Evolutionary conservation across 2,888 invertebrate genomes (phyloP).

Genomic region (Axea sp.): DNA sequence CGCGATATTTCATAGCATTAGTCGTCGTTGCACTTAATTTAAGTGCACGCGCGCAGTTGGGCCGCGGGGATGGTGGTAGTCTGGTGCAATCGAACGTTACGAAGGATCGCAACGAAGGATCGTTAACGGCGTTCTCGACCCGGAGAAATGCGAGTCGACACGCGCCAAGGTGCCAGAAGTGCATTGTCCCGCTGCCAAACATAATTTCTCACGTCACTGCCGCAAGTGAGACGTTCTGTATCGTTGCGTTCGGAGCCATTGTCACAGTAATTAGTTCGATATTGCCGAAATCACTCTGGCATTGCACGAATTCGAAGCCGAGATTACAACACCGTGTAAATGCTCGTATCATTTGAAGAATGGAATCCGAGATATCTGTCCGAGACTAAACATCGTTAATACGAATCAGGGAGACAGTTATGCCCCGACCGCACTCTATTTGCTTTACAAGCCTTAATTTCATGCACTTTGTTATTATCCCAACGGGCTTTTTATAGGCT

Average conservation of each 20-base stretch:
- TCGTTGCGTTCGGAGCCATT: conserved; percentile 37
- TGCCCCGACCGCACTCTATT: conserved; percentile 30
- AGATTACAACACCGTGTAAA: conserved; percentile 57
- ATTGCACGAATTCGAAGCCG: conserved; percentile 35
- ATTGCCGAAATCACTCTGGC: conserved; percentile 60
- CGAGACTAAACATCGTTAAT: conserved; percentile 54
- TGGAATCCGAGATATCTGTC: conserved; percentile 46
- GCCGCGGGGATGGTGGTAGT: conserved; percentile 8
- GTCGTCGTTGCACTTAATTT: conserved; percentile 24
- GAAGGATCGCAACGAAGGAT: conserved; percentile 50
- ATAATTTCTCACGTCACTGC: conserved; percentile 57
- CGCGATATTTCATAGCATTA: conserved; percentile 14
- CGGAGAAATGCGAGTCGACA: conserved; percentile 48
- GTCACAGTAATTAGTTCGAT: conserved; percentile 56
- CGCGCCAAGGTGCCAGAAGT: conserved; percentile 46
- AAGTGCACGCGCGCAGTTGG: conserved; percentile 18
- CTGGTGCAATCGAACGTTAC: too few species aligned
- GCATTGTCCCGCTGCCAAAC: conserved; percentile 60
- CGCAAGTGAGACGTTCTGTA: conserved; percentile 48
- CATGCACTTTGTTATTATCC: conserved; percentile 27
- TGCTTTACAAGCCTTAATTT: conserved; percentile 37
- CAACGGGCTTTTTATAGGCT: conserved; percentile 38
- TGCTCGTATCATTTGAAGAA: conserved; percentile 51
- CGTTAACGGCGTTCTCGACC: conserved; percentile 39
- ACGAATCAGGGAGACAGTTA: conserved; percentile 29